Evolutionary conservation across 2,797 vertebrate species (phyloP), one percentile per base, ranked within the genome.

Genomic region (Notamacropus eugenii): DNA sequence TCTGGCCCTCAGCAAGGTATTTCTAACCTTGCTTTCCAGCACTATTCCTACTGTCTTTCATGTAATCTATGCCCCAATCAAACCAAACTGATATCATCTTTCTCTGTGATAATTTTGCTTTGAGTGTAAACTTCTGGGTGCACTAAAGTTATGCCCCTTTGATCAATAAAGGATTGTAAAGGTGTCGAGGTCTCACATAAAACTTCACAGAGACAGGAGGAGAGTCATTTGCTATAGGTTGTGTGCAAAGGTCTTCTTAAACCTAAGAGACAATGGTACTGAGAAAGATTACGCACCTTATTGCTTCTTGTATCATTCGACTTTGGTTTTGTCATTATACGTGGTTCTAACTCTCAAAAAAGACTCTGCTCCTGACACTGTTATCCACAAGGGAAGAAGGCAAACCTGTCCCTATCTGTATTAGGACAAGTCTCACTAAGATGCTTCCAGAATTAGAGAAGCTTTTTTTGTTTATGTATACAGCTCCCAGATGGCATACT

Each of bases 361-460:
- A 97, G 97, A 94, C 90, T 91, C 93, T 95, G 90, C 93, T 98
- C 95, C 98, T 82, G 95, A 98, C 97, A 98, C 96, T 97, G 96
- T 93, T 94, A 98, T 97, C 90, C 95, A 98, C 96, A 97, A 94
- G 94, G 95, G 95, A 96, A 93, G 56, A 93, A 97, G 93, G 97
- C 95, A 98, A 98, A 98, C 56, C 90, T 97, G 13, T 82, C 96
- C 59, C 16, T 59, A 55, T 96, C 90, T 95, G 58, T 56, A 93
- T 58, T 90, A 95, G 90, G 97, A 98, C 96, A 98, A 96, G 97
- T 96, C 90, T 97, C 97, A 96, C 0, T 9, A 90, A 98, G 97
- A 93, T 22, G 58, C 54, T 96, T 96, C 95, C 97, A 97, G 97
- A 98, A 98, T 97, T 97, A 98, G 94, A 94, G 97, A 98, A 97